A percentile compares a stretch with the other conserved stretches of the same genome.
phyloP scores from a whole-genome alignment of 1,140 invertebrate species.

The Bombus pyrosoma region DNA sequence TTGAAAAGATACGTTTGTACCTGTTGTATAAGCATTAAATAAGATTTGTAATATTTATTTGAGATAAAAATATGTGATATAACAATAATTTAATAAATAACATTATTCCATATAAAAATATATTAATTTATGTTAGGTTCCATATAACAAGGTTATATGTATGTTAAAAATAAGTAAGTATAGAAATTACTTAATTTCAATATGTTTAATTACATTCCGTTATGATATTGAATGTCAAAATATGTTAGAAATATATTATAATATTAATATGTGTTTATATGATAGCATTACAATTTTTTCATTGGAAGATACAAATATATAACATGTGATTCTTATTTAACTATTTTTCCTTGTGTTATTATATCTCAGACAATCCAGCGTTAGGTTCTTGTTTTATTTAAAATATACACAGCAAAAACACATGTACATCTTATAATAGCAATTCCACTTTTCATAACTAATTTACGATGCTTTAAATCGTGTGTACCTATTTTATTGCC shows the following conservation, averaged over 20 bases:
- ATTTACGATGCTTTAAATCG: neutral
- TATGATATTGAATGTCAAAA: neutral
- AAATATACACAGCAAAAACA: neutral
- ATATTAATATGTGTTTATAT: neutral
- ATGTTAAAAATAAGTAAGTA: neutral
- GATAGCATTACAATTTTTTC: neutral
- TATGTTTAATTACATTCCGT: neutral
- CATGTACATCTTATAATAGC: neutral
- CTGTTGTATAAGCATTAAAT: constrained; percentile 78
- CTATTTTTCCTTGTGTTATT: neutral
- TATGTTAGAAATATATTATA: neutral
- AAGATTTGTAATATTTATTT: neutral
- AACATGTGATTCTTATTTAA: too few species aligned
- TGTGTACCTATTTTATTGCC: neutral
- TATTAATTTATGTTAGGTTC: neutral
- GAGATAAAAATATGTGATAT: neutral
- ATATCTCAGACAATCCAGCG: neutral
- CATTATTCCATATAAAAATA: neutral
- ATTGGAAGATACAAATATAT: neutral
- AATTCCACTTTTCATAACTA: neutral
- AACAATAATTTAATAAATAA: neutral
- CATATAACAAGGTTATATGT: neutral
- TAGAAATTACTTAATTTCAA: constrained; percentile 6
- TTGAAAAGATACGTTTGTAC: constrained; percentile 98
- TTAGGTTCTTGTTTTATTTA: neutral